Base-by-base conservation (phyloP, 2,888 invertebrate species). In the Athripsodes cinereus region DNA sequence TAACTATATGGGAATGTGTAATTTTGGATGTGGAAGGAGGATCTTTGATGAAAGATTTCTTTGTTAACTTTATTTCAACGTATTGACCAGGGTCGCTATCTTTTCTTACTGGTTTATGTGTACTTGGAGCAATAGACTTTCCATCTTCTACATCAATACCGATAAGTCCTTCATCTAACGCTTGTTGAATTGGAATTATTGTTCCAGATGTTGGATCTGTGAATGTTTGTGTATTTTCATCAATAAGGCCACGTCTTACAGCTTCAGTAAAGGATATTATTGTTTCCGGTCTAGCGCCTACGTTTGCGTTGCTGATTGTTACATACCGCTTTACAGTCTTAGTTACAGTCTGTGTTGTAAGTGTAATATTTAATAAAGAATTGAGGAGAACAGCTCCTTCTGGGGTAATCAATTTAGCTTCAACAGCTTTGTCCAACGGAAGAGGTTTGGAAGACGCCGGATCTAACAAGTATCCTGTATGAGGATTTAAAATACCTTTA, bases 311-410 rank as follows among this genome's bases (percentile, higher is more conserved):
- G 16, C 87, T 85, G 20, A 90, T 85, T 1, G 90, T 90, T 1
- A 91, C 89, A 69, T 91, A 88, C 20, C 89, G 81, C 70, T 88
- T 88, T 34, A 93, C 86, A 52, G 92, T 86, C 71, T 89, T 90
- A 3, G 91, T 92, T 26, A 92, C 88, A 6, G 92, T 91, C 70
- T 92, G 90, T 18, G 91, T 87, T 1, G 93, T 93, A 40, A 95
- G 83, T 10, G 92, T 90, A 54, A 96, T 90, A 70, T 92, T 92
- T 55, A 95, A 74, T 55, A 96, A 77, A 67, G 91, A 92, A 73
- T 88, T 90, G 61, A 92, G 79, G 69, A 92, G 80, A 58, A 92
- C 86, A 50, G 94, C 94, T 58, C 95, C 95, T 73, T 92, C 90
- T 0, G 90, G 86, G 11, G 92, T 88, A 34, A 96, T 89, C 67